phyloP scores from a whole-genome alignment of 2,113 vertebrate species.

The Bungarus multicinctus region DNA sequence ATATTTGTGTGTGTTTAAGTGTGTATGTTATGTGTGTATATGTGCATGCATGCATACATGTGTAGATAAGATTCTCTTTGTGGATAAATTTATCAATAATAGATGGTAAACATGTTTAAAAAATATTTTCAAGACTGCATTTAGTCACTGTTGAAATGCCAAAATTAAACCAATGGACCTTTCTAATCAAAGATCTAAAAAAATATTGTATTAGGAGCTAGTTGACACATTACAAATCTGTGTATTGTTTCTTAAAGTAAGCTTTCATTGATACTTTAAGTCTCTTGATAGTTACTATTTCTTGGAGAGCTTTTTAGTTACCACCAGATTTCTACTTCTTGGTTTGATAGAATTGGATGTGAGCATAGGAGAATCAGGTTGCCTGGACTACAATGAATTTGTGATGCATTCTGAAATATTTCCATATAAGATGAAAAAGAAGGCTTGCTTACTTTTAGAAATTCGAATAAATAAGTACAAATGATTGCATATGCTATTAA shows the following conservation, averaged over 20 bases:
- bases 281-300: neutral
- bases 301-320: neutral
- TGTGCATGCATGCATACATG: neutral
- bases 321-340: neutral
- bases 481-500: neutral
- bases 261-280: neutral
- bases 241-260: neutral
- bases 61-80: neutral
- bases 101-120: neutral
- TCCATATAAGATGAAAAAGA: neutral
- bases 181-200: neutral
- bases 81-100: neutral
- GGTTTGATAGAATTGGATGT: neutral
- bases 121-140: neutral
- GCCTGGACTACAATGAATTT: neutral
- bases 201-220: neutral
- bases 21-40: neutral
- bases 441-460: neutral
- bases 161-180: neutral
- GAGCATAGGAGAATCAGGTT: neutral
- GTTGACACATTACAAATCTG: neutral
- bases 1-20: neutral
- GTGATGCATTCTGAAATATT: neutral
- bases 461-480: neutral
- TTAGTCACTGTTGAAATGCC: neutral